Evolutionary conservation across 2,113 vertebrate species (phyloP).

Genomic region (Suricata suricatta): DNA sequence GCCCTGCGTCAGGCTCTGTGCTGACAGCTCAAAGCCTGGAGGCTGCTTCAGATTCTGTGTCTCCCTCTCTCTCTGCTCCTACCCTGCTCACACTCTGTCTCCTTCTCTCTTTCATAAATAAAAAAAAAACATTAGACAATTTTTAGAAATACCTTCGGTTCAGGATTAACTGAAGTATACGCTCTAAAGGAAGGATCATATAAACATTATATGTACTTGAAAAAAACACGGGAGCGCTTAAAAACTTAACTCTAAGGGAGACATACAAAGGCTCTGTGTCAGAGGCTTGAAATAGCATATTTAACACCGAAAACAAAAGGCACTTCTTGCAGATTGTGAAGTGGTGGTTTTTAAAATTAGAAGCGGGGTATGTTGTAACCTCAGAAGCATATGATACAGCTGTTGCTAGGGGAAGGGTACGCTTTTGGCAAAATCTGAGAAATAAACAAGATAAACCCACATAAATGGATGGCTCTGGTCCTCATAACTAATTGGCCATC

Average conservation of each 20-base stretch:
- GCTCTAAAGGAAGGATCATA: not conserved
- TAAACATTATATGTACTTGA: not conserved
- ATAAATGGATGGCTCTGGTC: conserved; percentile 72
- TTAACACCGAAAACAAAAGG: not conserved
- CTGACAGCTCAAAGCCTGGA: too few species aligned
- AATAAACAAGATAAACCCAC: conserved; percentile 81
- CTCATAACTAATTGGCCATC: conserved; percentile 79
- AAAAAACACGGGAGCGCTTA: not conserved
- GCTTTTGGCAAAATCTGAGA: conserved; percentile 71
- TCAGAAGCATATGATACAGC: not conserved
- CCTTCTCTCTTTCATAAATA: too few species aligned
- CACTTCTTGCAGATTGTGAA: not conserved
- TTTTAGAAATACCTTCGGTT: not conserved
- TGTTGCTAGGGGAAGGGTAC: conserved; percentile 60
- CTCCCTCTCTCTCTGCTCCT: too few species aligned
- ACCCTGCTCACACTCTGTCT: too few species aligned
- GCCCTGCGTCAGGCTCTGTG: too few species aligned
- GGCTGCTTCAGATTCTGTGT: too few species aligned
- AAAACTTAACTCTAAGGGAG: not conserved
- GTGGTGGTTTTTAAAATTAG: conserved; percentile 54
- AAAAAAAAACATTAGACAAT: too few species aligned
- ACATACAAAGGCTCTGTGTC: not conserved
- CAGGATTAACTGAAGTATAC: not conserved
- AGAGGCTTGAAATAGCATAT: conserved; percentile 29
- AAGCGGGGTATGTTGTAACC: not conserved